Conservation (phyloP, 2,113 vertebrate species). For the Grammomys dolichurus region DNA sequence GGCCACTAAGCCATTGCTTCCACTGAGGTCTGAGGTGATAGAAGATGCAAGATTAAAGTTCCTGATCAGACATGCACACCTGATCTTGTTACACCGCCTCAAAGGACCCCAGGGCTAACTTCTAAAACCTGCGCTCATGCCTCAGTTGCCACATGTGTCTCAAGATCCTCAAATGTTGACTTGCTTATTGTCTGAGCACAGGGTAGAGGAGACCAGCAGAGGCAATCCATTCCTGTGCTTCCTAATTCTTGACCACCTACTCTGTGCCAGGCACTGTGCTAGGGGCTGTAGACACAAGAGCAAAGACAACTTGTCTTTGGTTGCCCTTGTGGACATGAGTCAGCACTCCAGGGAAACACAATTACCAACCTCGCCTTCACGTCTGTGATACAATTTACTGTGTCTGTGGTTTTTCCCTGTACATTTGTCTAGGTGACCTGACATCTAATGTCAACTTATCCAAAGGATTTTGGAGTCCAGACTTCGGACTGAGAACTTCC, state of each 20-base stretch:
- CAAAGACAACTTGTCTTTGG: background rate
- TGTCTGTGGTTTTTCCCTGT: background rate
- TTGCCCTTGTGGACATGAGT: background rate
- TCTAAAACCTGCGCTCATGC: background rate
- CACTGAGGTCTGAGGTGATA: background rate
- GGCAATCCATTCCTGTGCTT: background rate
- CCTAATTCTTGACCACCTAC: background rate
- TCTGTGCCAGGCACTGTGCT: background rate
- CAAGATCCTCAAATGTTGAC: background rate
- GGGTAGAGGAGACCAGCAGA: conserved; percentile 3
- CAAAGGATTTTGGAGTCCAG: background rate
- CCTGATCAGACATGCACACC: background rate
- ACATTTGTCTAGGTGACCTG: background rate
- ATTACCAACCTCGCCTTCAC: background rate
- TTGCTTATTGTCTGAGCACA: background rate
- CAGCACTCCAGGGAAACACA: background rate
- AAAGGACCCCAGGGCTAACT: background rate
- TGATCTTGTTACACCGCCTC: background rate
- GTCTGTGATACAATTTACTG: background rate
- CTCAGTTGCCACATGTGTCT: background rate
- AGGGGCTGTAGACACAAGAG: background rate
- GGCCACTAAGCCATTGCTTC: background rate
- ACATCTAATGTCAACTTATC: background rate
- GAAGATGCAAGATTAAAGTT: background rate
- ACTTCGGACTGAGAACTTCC: background rate